These are phyloP conservation scores for Drosophila punjabiensis DNA, from an alignment of 1,140 invertebrate species.

Conservation along the genomic window DNA sequence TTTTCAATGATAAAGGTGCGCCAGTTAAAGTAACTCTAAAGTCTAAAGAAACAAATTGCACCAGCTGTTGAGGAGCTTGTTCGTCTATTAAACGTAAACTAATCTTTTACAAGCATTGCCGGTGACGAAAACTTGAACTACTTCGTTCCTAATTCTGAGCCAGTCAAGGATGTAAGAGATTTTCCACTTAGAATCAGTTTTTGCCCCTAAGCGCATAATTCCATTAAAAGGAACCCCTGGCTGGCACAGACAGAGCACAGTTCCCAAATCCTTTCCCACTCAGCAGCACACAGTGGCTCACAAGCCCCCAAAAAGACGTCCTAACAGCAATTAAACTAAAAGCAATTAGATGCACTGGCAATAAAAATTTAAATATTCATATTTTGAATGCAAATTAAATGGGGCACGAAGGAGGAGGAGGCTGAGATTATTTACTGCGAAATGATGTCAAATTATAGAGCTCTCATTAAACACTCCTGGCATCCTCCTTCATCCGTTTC, in stretches of 20 bases:
- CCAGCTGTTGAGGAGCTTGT: constrained; percentile 1
- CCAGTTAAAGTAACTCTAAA: not conserved
- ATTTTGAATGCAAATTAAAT: constrained; percentile 42
- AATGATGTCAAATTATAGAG: constrained; percentile 49
- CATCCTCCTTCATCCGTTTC: constrained; percentile 3
- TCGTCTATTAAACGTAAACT: constrained; percentile 22
- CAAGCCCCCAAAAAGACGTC: constrained; percentile 17
- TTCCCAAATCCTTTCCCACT: constrained; percentile 26
- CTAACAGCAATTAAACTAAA: constrained; percentile 69
- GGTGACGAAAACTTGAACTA: constrained; percentile 31
- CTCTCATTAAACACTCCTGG: constrained; percentile 32
- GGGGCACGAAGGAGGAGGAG: constrained; percentile 3
- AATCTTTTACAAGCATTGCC: constrained; percentile 18
- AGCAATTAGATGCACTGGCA: constrained; percentile 67
- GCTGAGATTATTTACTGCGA: constrained; percentile 46
- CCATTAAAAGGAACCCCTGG: constrained; percentile 52
- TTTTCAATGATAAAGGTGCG: not conserved
- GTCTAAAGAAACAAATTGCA: not conserved
- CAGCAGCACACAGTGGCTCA: not conserved
- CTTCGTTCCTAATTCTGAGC: constrained; percentile 20
- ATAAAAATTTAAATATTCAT: constrained; percentile 69
- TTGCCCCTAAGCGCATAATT: constrained; percentile 52
- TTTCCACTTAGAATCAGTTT: constrained; percentile 55
- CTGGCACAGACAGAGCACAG: constrained; percentile 1
- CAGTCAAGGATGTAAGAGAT: constrained; percentile 29